phyloP scores from a whole-genome alignment of 2,888 invertebrate species.

The Selenia dentaria region DNA sequence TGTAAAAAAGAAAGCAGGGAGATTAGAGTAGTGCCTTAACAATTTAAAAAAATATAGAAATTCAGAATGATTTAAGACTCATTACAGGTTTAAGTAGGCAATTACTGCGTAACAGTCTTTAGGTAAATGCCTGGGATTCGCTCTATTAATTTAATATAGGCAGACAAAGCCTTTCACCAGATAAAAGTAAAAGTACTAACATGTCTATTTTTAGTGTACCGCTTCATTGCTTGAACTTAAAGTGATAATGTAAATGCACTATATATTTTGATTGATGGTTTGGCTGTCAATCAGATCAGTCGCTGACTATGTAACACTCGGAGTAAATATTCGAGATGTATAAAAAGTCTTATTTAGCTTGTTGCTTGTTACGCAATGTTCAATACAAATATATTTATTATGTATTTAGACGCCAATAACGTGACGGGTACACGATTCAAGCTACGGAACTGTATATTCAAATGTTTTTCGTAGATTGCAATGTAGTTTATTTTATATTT shows the following conservation, averaged over 20 bases:
- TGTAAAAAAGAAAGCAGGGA: constrained; percentile 12
- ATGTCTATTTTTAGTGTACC: constrained; percentile 4
- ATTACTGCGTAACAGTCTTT: constrained; percentile 16
- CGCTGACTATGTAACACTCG: no score
- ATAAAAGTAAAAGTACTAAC: constrained; percentile 17
- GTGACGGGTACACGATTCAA: no score
- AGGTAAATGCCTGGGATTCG: constrained; percentile 30
- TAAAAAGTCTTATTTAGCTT: no score
- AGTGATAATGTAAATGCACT: constrained; percentile 3
- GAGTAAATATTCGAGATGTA: no score
- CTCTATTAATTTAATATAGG: constrained; percentile 34
- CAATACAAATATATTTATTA: no score
- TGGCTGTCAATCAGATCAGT: background rate
- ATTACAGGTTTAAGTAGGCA: constrained; percentile 21
- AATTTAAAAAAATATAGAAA: constrained; percentile 1
- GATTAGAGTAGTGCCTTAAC: constrained; percentile 4
- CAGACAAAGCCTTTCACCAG: constrained; percentile 13
- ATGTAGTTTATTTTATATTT: no score
- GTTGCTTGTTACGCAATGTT: no score
- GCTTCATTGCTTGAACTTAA: constrained; percentile 12
- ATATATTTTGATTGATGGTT: constrained; percentile 6
- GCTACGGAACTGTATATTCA: no score
- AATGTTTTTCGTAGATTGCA: no score
- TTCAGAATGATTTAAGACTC: constrained; percentile 15
- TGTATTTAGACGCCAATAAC: no score